Conservation (phyloP, 2,888 invertebrate species). For the Hypolimnas misippus region DNA sequence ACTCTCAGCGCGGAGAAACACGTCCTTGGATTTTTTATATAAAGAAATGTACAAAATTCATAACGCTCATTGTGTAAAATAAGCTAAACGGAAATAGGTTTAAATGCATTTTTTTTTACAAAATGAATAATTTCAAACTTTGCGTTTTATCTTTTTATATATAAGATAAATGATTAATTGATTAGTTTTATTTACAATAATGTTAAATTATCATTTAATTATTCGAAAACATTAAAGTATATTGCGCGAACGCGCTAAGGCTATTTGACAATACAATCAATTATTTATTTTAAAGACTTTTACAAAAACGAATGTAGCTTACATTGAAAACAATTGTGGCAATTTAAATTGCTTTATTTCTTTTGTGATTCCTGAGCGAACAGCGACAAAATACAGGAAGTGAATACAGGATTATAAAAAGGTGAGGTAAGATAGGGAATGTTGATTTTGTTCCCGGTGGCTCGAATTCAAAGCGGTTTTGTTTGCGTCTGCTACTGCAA, state of each 20-base stretch:
- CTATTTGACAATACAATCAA: too few relatives aligned
- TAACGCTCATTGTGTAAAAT: conserved; percentile 19
- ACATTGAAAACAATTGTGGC: conserved; percentile 49
- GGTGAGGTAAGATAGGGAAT: conserved; percentile 75
- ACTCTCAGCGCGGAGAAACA: conserved; percentile 51
- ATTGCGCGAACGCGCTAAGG: too few relatives aligned
- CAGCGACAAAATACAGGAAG: conserved; percentile 79
- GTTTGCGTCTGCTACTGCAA: conserved; percentile 68
- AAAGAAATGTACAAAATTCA: conserved; percentile 46
- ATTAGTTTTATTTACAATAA: too few relatives aligned
- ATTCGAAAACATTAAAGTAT: too few relatives aligned
- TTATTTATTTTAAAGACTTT: too few relatives aligned
- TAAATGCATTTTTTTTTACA: not conserved
- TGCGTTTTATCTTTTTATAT: not conserved
- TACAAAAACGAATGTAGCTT: not conserved
- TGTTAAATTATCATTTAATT: too few relatives aligned
- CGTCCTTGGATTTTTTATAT: conserved; percentile 56
- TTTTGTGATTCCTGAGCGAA: conserved; percentile 58
- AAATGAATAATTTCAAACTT: not conserved
- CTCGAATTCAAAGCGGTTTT: conserved; percentile 52
- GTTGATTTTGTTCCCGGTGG: conserved; percentile 71
- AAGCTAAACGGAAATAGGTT: conserved; percentile 1
- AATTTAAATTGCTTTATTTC: conserved; percentile 61
- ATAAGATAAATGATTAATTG: too few relatives aligned
- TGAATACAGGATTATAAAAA: conserved; percentile 78